Evolutionary conservation across 2,797 vertebrate species (phyloP), one percentile per base, ranked within the genome.

Genomic region (Esox masquinongy): DNA sequence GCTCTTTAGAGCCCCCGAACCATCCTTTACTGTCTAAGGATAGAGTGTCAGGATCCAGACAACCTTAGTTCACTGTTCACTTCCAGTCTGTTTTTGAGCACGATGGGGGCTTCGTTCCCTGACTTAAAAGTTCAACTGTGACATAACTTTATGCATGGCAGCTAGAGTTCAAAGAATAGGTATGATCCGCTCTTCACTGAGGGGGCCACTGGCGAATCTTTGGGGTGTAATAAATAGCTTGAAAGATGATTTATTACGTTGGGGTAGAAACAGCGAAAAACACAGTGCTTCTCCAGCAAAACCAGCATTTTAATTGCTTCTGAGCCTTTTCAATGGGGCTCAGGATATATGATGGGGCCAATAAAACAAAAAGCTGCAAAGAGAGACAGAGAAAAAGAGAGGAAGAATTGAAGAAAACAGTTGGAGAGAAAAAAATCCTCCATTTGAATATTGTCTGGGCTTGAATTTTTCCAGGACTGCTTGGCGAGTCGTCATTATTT

Each of bases 21-120:
- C 90, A 86, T 80, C 39, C n/a, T 94, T 92, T 92, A 94, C 91
- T 93, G 93, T 91, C 84, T 79, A 88, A 93, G 91, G 89, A 89
- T 90, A 88, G 92, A 84, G 88, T 92, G 84, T 77, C 81, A 77
- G 74, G 87, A 80, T 88, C 86, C 73, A 82, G 74, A 88, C 82
- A 74, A 74, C 80, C 79, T 83, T 88, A 22, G 82, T 82, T 81
- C 79, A 24, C 31, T 59, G 19, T 5, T 24, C 77, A 63, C 81
- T 73, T 39, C 80, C 79, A 82, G 80, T 85, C 84, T 84, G 83
- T 79, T 80, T 83, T 72, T 82, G 83, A 82, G 85, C 78, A 76
- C 70, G 77, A 81, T 82, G 77, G 74, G 72, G 77, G 34, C 43
- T 49, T 22, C 78, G 70, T 86, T 85, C 85, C 84, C 70, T 66